Evolutionary conservation across 2,797 vertebrate species (phyloP), one percentile per base, ranked within the genome.

Genomic region (Oreochromis mossambicus): DNA sequence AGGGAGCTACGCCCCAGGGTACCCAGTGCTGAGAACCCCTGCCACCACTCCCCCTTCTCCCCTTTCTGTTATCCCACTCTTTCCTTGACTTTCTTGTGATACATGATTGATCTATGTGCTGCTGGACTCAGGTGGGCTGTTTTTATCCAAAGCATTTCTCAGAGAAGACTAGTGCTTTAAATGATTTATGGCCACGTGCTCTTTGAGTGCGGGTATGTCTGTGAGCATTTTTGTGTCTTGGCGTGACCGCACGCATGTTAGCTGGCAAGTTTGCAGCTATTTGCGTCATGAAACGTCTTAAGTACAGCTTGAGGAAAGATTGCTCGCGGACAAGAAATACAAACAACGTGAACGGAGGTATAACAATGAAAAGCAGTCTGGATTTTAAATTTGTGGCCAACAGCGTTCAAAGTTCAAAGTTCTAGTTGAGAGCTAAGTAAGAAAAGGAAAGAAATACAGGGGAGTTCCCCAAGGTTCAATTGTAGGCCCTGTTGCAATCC

Each of bases 41-140:
- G 81, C 81, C 80, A 56, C 34, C 24, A 34, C 50, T 41, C 14
- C 63, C 34, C 26, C 80, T 54, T 73, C 82, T 83, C 36, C 43
- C 85, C 76, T 85, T 90, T 89, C 88, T 89, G 88, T 92, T 92
- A 89, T 93, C 87, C 87, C 61, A 86, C 91, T 92, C 90, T 92
- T 91, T 78, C 83, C 81, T 82, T 15, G 88, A 90, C 92, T 93
- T 94, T 93, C 84, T 88, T 90, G 79, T 94, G 92, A 93, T 93
- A 91, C 89, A 88, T 94, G 92, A 95, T 94, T 95, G 95, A 96
- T 95, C 93, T 93, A 9, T 87, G 87, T 87, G 91, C 91, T 82
- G 92, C 89, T 51, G 88, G 92, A 94, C 94, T 95, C 93, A 94
- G 94, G 93, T 94, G 93, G 86, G 91, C 94, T 93, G 89, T 93